Base-by-base conservation (phyloP, 2,113 vertebrate genomes). In the Petroica traversi region DNA sequence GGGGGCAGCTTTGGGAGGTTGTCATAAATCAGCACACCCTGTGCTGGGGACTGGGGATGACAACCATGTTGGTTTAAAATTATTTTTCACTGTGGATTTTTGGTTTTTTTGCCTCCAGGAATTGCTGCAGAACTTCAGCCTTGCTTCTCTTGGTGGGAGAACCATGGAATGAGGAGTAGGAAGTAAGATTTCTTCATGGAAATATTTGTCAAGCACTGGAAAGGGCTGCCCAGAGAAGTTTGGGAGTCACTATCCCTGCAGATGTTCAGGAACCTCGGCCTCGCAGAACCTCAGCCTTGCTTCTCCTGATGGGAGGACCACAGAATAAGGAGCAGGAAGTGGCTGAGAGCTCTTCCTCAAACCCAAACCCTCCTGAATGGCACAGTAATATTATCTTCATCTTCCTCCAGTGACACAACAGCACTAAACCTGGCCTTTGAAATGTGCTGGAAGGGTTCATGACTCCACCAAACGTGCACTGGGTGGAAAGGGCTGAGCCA, bases 11-110 rank as follows among this genome's bases (percentile, higher is more conserved):
- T 58, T 88, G 81, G 67, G 82, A 94, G 62, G 71, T 24, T 95
- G 87, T 69, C 85, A 94, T 97, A 92, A 96, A 96, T 97, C 93
- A 94, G 46, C 0, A 16, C 75, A 71, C 67, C 81, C 92, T 90
- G 19, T 71, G 18, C n/a, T 54, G 62, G n/a, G 66, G 64, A 51
- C 64, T 58, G 48, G 17, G 43, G 51, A 73, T 73, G 59, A 78
- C 63, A 85, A n/a, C 43, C 43, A 64, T 49, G 43, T 33, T 63
- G 48, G 75, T 51, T 93, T 45, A 80, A 71, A 85, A 74, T 88
- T 19, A n/a, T 91, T 52, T 96, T 92, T 77, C 41, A 14, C 33
- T 79, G 28, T 57, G 34, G 41, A 14, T 41, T 11, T 41, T 41
- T n/a, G 0, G 13, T n/a, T 49, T 85, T 62, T 85, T 76, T 63